These are phyloP conservation scores for Cotesia vestalis DNA, from an alignment of 1,140 invertebrate species.

Conservation along the genomic window DNA sequence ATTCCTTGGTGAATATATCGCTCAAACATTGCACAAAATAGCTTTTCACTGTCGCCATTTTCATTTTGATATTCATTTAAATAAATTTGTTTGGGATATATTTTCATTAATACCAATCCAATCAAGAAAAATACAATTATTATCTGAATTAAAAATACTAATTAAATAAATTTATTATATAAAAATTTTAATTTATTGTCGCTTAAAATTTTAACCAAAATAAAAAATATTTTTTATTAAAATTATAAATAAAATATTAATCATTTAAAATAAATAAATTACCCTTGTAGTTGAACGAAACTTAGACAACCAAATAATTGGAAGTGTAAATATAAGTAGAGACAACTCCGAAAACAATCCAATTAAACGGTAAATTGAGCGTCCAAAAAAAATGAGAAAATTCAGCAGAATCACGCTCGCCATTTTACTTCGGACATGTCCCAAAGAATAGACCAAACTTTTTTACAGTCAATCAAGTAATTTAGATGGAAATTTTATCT, in stretches of 20 bases:
- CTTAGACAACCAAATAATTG: neutral
- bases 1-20: neutral
- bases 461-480: too few species aligned
- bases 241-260: too few species aligned
- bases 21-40: neutral
- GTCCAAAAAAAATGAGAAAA: neutral
- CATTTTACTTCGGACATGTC: neutral
- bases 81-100: neutral
- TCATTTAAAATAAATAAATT: neutral
- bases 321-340: neutral
- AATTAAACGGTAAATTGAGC: slow-evolving; percentile 4
- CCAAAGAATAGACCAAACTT: neutral
- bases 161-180: too few species aligned
- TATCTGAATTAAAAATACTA: too few species aligned
- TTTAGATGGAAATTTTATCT: too few species aligned
- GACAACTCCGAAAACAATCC: slow-evolving; percentile 11
- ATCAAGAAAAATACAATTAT: neutral
- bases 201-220: too few species aligned
- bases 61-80: neutral
- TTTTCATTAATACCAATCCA: slow-evolving; percentile 1
- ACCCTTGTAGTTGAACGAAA: neutral
- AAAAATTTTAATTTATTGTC: too few species aligned
- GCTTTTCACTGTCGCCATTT: neutral
- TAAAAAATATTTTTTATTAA: too few species aligned
- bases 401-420: neutral